Evolutionary conservation across 2,113 vertebrate species (phyloP).

Genomic region (Myotis yumanensis): DNA sequence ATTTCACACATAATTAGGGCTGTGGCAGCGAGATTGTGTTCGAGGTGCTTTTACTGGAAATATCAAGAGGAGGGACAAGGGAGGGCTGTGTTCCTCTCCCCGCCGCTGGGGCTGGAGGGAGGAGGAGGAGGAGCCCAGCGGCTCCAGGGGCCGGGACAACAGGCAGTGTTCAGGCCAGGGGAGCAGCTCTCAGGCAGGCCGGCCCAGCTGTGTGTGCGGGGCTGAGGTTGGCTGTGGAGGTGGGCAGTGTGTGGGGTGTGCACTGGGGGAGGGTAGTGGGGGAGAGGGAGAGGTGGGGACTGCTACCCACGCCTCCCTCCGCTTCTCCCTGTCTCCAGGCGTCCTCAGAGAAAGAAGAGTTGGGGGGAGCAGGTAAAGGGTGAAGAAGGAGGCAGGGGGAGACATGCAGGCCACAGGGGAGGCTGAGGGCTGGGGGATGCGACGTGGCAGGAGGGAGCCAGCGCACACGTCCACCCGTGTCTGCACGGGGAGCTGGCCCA

Average conservation of each 20-base stretch:
- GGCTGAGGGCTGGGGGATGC: background rate
- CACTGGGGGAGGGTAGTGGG: background rate
- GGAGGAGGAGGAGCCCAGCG: constrained; percentile 3
- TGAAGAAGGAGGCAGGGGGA: background rate
- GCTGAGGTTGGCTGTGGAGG: constrained; percentile 39
- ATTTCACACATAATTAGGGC: constrained; percentile 89
- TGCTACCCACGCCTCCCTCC: background rate
- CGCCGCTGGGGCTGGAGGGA: constrained; percentile 52
- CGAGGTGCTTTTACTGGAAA: constrained; percentile 87
- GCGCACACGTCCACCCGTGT: rapidly evolving
- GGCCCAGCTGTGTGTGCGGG: constrained; percentile 70
- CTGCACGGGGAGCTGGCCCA: rapidly evolving
- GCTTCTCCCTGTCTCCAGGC: background rate
- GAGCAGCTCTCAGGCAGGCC: constrained; percentile 75
- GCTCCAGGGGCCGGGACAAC: constrained; percentile 61
- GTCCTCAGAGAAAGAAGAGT: background rate
- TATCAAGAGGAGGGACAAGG: constrained; percentile 85
- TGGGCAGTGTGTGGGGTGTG: background rate
- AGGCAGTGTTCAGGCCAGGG: constrained; percentile 78
- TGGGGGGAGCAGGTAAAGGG: background rate
- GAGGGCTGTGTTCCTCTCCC: constrained; percentile 83
- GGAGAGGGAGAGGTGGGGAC: background rate
- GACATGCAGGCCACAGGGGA: background rate
- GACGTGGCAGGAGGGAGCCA: background rate
- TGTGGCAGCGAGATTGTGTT: constrained; percentile 85